Base-by-base conservation (phyloP, 53 echinoderm and acorn worm species). In the Arbacia lixula region DNA sequence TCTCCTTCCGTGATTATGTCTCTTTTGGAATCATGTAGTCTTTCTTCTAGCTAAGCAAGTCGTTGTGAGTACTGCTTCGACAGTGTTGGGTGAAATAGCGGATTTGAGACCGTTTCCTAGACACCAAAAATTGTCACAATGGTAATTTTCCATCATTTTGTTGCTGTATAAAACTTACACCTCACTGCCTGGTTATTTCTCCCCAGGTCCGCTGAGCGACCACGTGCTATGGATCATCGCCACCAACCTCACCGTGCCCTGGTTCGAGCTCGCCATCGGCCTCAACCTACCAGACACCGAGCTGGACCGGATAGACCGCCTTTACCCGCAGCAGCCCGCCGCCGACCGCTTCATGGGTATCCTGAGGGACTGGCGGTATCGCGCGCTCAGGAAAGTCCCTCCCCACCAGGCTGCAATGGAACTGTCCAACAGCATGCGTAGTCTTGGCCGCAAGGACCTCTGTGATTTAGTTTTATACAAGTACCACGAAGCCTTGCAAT, bases 381-480 rank as follows among this genome's bases (percentile, higher is more conserved):
- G 39, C 1, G 33, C 78, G 39, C 26, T 78, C 9, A 78, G 60
- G 60, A 33, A 36, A 25, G 60, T 78, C 34, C 78, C 60, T 37
- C 78, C 78, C 17, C 78, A 78, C 29, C 33, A 78, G 27, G 78
- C 78, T 2, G 78, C 78, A 57, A 60, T 78, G 78, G 78, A 78
- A 40, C 42, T 78, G 25, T 55, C 78, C 3, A 78, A 78, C 30
- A 60, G 58, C 17, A 78, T 78, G 78, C 34, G 37, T 37, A 60
- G 37, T 24, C 40, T 78, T 1, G 60, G 78, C 5, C 78, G 78
- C 27, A 21, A 57, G 25, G 78, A 78, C 38, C 60, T 78, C 21
- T 38, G 58, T 24, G 25, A 78, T 57, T 78, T 37, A 25, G 78
- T 78, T 2, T 57, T 78, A 28, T 78, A 58, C 60, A 78, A 78